These are phyloP conservation scores for Brachymystax lenok DNA, from an alignment of 2,797 vertebrate species.

Conservation along the genomic window DNA sequence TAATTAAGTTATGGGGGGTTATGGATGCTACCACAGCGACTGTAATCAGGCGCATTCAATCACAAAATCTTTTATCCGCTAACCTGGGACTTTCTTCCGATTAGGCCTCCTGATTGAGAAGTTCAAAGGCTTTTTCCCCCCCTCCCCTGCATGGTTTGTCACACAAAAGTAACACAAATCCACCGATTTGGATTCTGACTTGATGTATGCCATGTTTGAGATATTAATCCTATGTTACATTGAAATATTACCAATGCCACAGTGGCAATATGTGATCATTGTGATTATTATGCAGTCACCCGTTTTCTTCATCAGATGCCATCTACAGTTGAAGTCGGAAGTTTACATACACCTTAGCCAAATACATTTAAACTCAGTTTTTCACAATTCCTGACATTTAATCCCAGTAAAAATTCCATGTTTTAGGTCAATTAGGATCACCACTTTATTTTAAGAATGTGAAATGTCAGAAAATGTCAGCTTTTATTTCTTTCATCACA, in stretches of 20 bases:
- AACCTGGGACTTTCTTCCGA: slow-evolving; percentile 11
- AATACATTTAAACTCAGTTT: too few relatives aligned
- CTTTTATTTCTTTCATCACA: too few relatives aligned
- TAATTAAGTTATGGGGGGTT: slow-evolving; percentile 54
- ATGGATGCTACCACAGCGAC: slow-evolving; percentile 34
- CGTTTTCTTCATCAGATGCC: slow-evolving; percentile 17
- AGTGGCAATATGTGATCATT: slow-evolving; percentile 7
- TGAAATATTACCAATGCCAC: slow-evolving; percentile 13
- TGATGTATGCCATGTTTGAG: neutral
- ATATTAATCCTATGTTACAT: neutral
- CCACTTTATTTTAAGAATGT: too few relatives aligned
- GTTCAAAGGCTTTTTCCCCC: slow-evolving; percentile 38
- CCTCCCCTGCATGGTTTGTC: neutral
- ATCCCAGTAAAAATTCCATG: too few relatives aligned
- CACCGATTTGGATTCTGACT: slow-evolving; percentile 5
- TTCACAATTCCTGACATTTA: too few relatives aligned
- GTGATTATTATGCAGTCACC: slow-evolving; percentile 7
- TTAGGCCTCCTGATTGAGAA: slow-evolving; percentile 46
- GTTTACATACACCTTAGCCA: too few relatives aligned
- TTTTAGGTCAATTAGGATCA: too few relatives aligned
- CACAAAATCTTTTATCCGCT: slow-evolving; percentile 2
- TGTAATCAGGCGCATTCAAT: slow-evolving; percentile 56
- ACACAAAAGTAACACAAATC: neutral
- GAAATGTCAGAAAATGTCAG: too few relatives aligned
- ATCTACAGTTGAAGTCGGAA: neutral